Base-by-base conservation (phyloP, 2,113 vertebrate genomes). In the Promerops cafer region DNA sequence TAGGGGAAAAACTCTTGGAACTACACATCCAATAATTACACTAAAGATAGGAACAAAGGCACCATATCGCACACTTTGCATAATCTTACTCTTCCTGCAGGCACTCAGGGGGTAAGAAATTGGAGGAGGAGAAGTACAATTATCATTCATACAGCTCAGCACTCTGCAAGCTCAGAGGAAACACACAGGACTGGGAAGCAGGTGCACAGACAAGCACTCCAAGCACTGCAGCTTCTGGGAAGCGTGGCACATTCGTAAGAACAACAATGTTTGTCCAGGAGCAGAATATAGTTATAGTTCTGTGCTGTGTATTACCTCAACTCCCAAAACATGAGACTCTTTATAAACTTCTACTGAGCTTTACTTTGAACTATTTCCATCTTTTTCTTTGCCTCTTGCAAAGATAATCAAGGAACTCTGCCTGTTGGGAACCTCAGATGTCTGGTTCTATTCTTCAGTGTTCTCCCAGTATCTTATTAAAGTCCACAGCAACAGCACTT, bases 201-300 rank as follows among this genome's bases (percentile, higher is more conserved):
- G 45, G 44, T 20, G 20, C 14, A 13, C 2, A 26, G 40, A 54
- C n/a, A 84, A 54, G 53, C 39, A 12, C 17, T 52, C 79, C 35
- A 31, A 0, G 6, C 27, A 44, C 35, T 35, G 33, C 2, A 1
- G 56, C 37, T 87, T 44, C 69, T 85, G 56, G 23, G 27, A 72
- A 87, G 54, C 2, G 3, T 0, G 0, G 45, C 0, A 6, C 16
- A 49, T 27, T 7, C 11, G 0, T 18, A 37, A 71, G 35, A n/a
- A 75, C 64, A 83, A 57, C 27, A 64, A 3, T 6, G 7, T 18
- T 65, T 35, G 54, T 74, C 76, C 65, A 72, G 27, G 59, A 81
- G 21, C 27, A 70, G 33, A 90, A 39, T 6, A 37, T 0, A 24
- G 33, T 27, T 66, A 40, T 0, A 77, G 49, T 3, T 57, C 23